Conservation (phyloP, 2,113 vertebrate genomes). For the Empidonax traillii region DNA sequence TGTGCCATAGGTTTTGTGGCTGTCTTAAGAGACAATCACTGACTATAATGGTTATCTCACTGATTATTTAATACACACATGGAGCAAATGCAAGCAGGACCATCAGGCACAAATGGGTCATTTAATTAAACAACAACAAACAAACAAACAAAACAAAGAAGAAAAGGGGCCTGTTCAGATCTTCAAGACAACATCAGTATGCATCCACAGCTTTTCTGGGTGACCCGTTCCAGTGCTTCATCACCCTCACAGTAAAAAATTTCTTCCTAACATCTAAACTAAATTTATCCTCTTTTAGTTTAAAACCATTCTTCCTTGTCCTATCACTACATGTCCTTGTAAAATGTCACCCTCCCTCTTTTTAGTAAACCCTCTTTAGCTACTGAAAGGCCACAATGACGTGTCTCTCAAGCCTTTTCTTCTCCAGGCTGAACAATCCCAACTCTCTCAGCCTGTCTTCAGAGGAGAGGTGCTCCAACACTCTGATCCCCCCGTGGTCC, state of each 20-base stretch:
- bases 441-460: not conserved
- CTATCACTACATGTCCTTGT: not conserved
- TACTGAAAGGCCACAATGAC: not conserved
- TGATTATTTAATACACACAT: not conserved
- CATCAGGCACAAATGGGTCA: not conserved
- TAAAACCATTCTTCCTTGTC: not conserved
- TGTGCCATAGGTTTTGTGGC: not conserved
- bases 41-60: not conserved
- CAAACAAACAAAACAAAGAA: not conserved
- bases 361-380: not conserved
- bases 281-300: not conserved
- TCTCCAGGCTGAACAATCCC: not conserved
- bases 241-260: not conserved
- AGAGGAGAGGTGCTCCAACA: not conserved
- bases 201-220: not conserved
- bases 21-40: not conserved
- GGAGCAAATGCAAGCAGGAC: not conserved
- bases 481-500: fast-evolving
- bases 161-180: not conserved
- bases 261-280: not conserved
- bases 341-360: not conserved
- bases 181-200: not conserved
- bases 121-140: not conserved
- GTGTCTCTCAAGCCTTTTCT: not conserved
- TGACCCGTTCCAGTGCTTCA: not conserved